phyloP scores from a whole-genome alignment of 1,140 invertebrate species.

The Aradophagus sp. region DNA sequence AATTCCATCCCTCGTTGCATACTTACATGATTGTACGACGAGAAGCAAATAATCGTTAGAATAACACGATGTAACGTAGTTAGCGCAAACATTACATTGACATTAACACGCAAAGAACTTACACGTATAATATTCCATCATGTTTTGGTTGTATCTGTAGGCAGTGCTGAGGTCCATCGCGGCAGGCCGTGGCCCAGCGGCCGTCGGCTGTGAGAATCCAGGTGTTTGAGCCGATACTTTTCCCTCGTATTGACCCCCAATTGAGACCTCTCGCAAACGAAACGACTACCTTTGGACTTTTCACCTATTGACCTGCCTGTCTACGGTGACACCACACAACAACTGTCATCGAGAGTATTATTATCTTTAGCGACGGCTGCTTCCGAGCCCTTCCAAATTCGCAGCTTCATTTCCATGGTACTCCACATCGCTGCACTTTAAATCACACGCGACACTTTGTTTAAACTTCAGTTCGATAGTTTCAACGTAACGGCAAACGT shows the following conservation, averaged over 20 bases:
- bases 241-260: conserved; percentile 57
- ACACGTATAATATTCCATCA: conserved; percentile 99
- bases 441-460: no score
- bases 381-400: conserved; percentile 56
- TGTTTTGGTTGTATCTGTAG: conserved; percentile 96
- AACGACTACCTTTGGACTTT: conserved; percentile 50
- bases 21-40: no score
- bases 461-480: no score
- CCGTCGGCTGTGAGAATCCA: conserved; percentile 68
- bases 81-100: no score
- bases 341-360: conserved; percentile 68
- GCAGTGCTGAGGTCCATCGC: conserved; percentile 92
- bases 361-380: conserved; percentile 68
- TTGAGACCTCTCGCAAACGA: conserved; percentile 58
- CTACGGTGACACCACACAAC: conserved; percentile 65
- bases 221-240: conserved; percentile 53
- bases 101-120: no score
- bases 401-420: conserved; percentile 34
- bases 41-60: no score
- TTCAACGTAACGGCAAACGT: no score
- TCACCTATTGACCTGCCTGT: conserved; percentile 47
- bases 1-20: no score
- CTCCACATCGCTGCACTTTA: no score
- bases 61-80: no score
- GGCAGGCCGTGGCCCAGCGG: conserved; percentile 63